A percentile compares a stretch with the other conserved stretches of the same genome.
These are phyloP conservation scores for Varanus salvator DNA, from an alignment of 2,113 vertebrate genomes.

Conservation along the genomic window DNA sequence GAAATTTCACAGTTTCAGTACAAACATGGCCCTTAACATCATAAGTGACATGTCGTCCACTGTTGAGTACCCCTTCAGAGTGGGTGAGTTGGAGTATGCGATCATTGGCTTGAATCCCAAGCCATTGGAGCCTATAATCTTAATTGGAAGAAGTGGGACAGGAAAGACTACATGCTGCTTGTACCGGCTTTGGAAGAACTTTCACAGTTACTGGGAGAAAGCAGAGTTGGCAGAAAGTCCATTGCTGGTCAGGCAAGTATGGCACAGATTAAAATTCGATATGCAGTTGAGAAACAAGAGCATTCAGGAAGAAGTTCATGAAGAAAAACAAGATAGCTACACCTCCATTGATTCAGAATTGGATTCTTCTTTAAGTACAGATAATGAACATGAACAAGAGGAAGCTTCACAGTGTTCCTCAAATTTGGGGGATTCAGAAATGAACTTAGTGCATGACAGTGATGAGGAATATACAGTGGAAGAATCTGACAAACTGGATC, in stretches of 20 bases:
- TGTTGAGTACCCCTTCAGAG: constrained; percentile 84
- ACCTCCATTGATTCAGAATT: constrained; percentile 41
- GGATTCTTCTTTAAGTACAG: constrained; percentile 19
- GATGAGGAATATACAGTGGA: neutral
- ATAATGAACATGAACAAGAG: constrained; percentile 7
- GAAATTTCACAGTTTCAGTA: constrained; percentile 88
- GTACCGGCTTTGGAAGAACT: constrained; percentile 84
- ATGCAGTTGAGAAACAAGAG: constrained; percentile 30
- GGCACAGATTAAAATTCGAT: constrained; percentile 63
- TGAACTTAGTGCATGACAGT: neutral
- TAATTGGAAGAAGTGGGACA: constrained; percentile 84
- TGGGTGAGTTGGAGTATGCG: constrained; percentile 81
- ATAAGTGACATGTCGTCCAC: constrained; percentile 74
- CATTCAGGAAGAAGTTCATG: constrained; percentile 18
- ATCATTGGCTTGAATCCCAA: constrained; percentile 82
- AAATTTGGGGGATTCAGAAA: neutral
- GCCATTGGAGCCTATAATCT: constrained; percentile 82
- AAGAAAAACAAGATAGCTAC: neutral
- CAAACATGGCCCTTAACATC: constrained; percentile 83
- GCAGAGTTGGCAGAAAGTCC: constrained; percentile 72
- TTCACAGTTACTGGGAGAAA: constrained; percentile 80
- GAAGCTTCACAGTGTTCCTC: constrained; percentile 15
- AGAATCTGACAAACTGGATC: constrained; percentile 65
- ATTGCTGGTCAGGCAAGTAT: constrained; percentile 72
- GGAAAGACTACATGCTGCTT: constrained; percentile 86